These are phyloP conservation scores for Peromyscus melanophrys DNA, from an alignment of 2,797 vertebrate genomes.

Conservation along the genomic window DNA sequence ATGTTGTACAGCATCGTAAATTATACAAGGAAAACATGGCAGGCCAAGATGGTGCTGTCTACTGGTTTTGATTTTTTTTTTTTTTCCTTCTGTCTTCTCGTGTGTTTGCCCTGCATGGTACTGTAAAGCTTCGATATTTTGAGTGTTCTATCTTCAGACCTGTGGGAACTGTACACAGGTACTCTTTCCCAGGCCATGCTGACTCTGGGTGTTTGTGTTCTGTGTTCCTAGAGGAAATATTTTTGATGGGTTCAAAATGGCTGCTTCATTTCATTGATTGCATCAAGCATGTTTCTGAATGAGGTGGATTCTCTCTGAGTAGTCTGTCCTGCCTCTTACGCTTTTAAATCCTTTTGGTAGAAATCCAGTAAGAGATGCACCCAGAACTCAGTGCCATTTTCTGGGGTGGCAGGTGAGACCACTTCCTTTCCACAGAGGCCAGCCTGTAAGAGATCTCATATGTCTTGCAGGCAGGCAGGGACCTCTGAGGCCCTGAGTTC, in stretches of 20 bases:
- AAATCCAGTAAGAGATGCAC: background rate
- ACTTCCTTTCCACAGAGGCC: background rate
- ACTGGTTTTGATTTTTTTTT: conserved; percentile 84
- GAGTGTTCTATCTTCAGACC: conserved; percentile 84
- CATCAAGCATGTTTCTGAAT: conserved; percentile 53
- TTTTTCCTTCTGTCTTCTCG: conserved; percentile 74
- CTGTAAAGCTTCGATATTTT: conserved; percentile 83
- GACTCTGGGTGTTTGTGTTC: conserved; percentile 83
- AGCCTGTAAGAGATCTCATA: background rate
- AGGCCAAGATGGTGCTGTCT: conserved; percentile 87
- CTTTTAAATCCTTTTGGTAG: background rate
- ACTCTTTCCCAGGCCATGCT: conserved; percentile 82
- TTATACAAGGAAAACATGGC: conserved; percentile 85
- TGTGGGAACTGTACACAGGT: conserved; percentile 84
- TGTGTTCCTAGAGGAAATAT: conserved; percentile 72
- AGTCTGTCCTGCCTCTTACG: background rate
- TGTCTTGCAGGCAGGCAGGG: background rate
- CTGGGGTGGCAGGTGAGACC: background rate
- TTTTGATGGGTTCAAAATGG: conserved; percentile 81
- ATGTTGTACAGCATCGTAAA: conserved; percentile 89
- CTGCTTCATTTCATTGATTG: conserved; percentile 70
- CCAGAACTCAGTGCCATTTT: background rate
- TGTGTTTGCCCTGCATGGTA: conserved; percentile 89
- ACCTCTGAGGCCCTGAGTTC: background rate
- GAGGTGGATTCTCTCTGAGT: conserved; percentile 61